Evolutionary conservation across 2,113 vertebrate species (phyloP), one percentile per base, ranked within the genome.

Genomic region (Pampusana beccarii): DNA sequence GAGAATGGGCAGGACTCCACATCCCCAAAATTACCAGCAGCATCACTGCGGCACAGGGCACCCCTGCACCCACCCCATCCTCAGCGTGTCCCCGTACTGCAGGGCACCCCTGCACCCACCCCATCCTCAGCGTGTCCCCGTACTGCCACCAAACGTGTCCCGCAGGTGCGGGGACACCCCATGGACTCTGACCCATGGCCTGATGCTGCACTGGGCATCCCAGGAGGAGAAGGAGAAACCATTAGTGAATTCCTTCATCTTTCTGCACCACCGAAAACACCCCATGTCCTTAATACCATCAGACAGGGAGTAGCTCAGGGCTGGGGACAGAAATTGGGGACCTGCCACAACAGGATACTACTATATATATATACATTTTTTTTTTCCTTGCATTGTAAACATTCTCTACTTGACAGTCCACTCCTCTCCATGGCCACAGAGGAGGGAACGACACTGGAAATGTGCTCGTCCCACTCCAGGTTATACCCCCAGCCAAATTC

Each of bases 141-240:
- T 44, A 5, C 25, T 12, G 40, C 33, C 90, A 65, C 50, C 33
- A 67, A 14, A 24, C 0, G 0, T 20, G n/a, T 10, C 51, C 66
- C 24, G 13, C 40, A 16, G 31, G 24, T 0, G 0, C 0, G 5
- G 57, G 42, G 29, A 62, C 40, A 62, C 4, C 72, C 26, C 86
- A 33, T 1, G 0, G 28, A 40, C 11, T 58, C 56, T 0, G 1
- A 23, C 21, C 67, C 69, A 62, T 0, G 0, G 53, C 69, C 70
- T 85, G 46, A 5, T 0, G 2, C 31, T 6, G 46, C 8, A 1
- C 17, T 42, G 78, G 79, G 18, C 34, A 64, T 5, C 13, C n/a
- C 3, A 0, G 51, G 33, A 42, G 58, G 7, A 18, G 31, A 77
- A 64, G 26, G 57, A 34, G 13, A 86, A 82, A 64, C 3, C 4